Evolutionary conservation across 2,113 vertebrate species (phyloP), one percentile per base, ranked within the genome.

Genomic region (Myotis brandtii): DNA sequence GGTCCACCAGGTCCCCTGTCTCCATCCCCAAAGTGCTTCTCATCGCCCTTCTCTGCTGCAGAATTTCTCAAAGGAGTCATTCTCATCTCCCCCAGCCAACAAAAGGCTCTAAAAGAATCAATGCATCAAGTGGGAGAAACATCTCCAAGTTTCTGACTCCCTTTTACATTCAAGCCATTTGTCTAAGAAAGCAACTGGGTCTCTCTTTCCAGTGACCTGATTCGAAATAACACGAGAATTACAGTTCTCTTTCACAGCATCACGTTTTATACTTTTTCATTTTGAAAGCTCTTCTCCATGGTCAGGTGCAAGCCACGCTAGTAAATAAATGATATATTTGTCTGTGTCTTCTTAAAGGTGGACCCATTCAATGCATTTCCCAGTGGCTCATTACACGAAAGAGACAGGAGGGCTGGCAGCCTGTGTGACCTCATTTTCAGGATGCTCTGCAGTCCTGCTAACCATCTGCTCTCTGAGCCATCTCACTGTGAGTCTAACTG

Each of bases 201-300:
- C 76, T 95, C 9, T 48, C 79, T 95, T 87, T 94, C 94, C 76
- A 91, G 89, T 95, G 96, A 96, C 96, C 96, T 93, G 76, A 94
- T 96, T 97, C 83, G 83, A 89, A 94, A 79, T 77, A 89, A 89
- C 75, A 64, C 3, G 66, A 95, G 66, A 73, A 87, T 46, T 25
- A 48, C 43, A 11, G 48, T 54, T 93, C 75, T 94, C 54, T 80
- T 96, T 89, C 91, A 86, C 88, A 76, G 73, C 30, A 83, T 90
- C 69, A 12, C 64, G 83, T 93, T 95, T 94, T 67, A 84, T 96
- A 59, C 89, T 97, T 96, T 98, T 96, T 93, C 90, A 94, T 94
- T 95, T 66, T 94, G 96, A 95, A 94, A 96, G 93, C 89, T 96
- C 94, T 96, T 97, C 81, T 95, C 89, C 93, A 48, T 73, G 32